Base-by-base conservation (phyloP, 2,888 invertebrate species). In the Netelia fuscicornis region DNA sequence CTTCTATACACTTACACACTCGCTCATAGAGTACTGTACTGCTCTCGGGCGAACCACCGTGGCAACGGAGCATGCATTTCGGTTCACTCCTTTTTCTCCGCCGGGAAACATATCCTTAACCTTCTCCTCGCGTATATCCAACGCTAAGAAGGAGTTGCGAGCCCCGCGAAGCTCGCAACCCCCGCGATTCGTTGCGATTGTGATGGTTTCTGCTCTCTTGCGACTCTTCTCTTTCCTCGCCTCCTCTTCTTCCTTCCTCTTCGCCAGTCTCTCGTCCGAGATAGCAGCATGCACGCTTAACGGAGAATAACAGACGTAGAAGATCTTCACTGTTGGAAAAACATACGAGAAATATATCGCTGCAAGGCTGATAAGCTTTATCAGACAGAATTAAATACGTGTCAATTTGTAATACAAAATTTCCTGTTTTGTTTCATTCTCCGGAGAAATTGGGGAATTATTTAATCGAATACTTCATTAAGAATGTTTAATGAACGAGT, bases 31-130 rank as follows among this genome's bases (percentile, higher is more conserved):
- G 48, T 83, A 78, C 78, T 83, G 83, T 83, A 83, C 67, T 58
- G 70, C n/a, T 52, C 54, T 5, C 54, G 17, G 54, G 20, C 23
- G 78, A 52, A 52, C 72, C 71, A 75, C 65, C 82, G 70, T 20
- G 9, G 78, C 85, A 82, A 79, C 85, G 85, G 82, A 75, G 85
- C 85, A 82, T 85, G 85, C 82, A 80, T 83, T 79, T 83, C 44
- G 71, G 56, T 72, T 62, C 6, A 20, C 75, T 79, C 54, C 85
- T 82, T 79, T 82, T 84, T 81, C 9, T 9, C 23, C 58, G 9
- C 20, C 20, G 17, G 20, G 17, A 20, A 2, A 64, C 17, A 65
- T 56, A 68, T 52, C 8, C 37, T 37, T 30, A 6, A 5, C 52
- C 52, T 13, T 54, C 17, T 25, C 44, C 54, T 62, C 71, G 58